A percentile compares a stretch with the other conserved stretches of the same genome.
phyloP scores from a whole-genome alignment of 2,888 invertebrate species.

The Orthosia cruda region DNA sequence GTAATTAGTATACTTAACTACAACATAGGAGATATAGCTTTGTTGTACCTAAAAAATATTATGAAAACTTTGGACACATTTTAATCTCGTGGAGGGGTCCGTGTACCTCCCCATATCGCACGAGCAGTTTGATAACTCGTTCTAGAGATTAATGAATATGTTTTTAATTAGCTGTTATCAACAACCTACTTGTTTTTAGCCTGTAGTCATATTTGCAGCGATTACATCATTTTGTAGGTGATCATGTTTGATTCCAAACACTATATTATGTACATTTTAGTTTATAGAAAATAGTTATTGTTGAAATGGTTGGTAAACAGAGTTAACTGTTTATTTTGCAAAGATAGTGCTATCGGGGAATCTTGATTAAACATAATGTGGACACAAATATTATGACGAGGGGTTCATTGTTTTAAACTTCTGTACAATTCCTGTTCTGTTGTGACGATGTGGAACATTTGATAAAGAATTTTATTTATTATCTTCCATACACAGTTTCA shows the following conservation, averaged over 20 bases:
- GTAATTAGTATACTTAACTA: background rate
- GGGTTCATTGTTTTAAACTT: slow-evolving; percentile 27
- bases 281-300: background rate
- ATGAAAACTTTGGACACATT: background rate
- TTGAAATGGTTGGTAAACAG: slow-evolving; percentile 27
- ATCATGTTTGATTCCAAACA: slow-evolving; percentile 3
- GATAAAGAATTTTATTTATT: too few species aligned
- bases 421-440: slow-evolving; percentile 10
- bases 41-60: background rate
- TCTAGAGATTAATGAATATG: slow-evolving; percentile 43
- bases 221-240: slow-evolving; percentile 60
- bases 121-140: slow-evolving; percentile 42
- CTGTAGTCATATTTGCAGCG: slow-evolving; percentile 39
- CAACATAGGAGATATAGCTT: background rate
- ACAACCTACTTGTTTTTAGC: slow-evolving; percentile 44
- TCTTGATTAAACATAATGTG: slow-evolving; percentile 38
- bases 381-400: slow-evolving; percentile 19
- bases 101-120: slow-evolving; percentile 30
- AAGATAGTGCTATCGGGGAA: slow-evolving; percentile 43
- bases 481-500: background rate
- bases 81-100: slow-evolving; percentile 27
- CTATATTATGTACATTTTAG: slow-evolving; percentile 2
- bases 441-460: background rate
- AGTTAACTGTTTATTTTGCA: slow-evolving; percentile 43
- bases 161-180: slow-evolving; percentile 58